phyloP scores from a whole-genome alignment of 2,113 vertebrate genomes.

The Hypocryptadius cinnamomeus region DNA sequence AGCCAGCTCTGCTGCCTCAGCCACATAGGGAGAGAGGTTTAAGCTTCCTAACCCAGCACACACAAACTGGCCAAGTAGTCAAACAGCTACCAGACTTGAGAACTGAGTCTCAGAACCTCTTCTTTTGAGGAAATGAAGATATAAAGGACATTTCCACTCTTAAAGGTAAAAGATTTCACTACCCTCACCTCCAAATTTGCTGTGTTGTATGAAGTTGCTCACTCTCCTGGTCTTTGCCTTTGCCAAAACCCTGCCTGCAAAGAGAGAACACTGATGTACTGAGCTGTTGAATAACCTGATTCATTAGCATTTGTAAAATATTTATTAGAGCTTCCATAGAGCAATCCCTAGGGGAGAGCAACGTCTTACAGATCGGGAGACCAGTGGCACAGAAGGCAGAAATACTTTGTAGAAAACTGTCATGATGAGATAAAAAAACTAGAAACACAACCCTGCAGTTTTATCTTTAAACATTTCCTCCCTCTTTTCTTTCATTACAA shows the following conservation, averaged over 20 bases:
- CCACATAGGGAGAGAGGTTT: neutral
- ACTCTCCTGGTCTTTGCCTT: neutral
- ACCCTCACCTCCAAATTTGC: neutral
- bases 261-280: neutral
- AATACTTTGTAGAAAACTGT: neutral
- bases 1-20: neutral
- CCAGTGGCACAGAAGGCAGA: neutral
- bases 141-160: neutral
- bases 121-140: neutral
- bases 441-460: neutral
- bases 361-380: neutral
- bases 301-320: conserved; percentile 9
- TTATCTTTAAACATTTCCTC: neutral
- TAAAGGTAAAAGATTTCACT: neutral
- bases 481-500: neutral
- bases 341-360: neutral
- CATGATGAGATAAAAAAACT: neutral
- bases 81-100: neutral
- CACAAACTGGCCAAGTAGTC: neutral
- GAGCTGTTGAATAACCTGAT: neutral
- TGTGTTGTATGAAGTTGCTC: neutral
- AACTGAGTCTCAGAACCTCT: neutral
- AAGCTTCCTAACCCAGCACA: neutral
- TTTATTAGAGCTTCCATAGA: neutral
- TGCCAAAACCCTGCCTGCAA: neutral